Percentiles rank a stretch among this genome's conserved stretches.
Evolutionary conservation across 2,113 vertebrate species (phyloP).

Genomic region (Pteruthius melanotis): DNA sequence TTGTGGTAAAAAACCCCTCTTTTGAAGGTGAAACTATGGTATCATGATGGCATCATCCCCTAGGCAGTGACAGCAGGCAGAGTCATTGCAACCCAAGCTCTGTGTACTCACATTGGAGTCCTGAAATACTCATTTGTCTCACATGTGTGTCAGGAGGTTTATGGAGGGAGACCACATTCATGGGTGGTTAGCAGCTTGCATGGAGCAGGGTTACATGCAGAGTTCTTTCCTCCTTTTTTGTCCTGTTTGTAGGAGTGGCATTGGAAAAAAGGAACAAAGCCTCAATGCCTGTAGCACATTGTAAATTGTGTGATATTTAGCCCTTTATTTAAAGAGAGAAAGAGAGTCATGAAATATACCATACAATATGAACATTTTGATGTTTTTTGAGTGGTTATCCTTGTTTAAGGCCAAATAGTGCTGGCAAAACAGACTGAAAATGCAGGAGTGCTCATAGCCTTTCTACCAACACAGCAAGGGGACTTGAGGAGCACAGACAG

Average conservation of each 20-base stretch:
- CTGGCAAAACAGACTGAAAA: not conserved
- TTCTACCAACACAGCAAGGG: not conserved
- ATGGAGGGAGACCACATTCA: not conserved
- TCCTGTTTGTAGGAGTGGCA: not conserved
- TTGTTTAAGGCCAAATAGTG: not conserved
- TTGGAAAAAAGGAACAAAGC: not conserved
- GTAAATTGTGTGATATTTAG: not conserved
- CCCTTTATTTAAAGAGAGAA: not conserved
- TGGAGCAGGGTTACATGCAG: not conserved
- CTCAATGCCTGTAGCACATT: not conserved
- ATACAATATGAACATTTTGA: fast-evolving
- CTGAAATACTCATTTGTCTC: not conserved
- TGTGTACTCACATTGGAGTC: not conserved
- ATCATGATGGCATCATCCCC: not conserved
- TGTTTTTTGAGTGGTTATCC: fast-evolving
- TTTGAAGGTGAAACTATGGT: not conserved
- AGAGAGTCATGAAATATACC: too few relatives aligned
- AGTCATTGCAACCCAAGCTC: not conserved
- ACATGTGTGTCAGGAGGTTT: not conserved
- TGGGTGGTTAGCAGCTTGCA: not conserved
- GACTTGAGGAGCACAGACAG: not conserved
- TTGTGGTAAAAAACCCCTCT: not conserved
- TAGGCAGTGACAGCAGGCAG: not conserved
- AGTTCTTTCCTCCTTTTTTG: not conserved
- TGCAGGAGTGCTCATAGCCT: fast-evolving